A percentile compares a stretch with the other conserved stretches of the same genome.
Evolutionary conservation across 64 coral and sea anemone genomes (phyloP).

Genomic region (Actinia equina): DNA sequence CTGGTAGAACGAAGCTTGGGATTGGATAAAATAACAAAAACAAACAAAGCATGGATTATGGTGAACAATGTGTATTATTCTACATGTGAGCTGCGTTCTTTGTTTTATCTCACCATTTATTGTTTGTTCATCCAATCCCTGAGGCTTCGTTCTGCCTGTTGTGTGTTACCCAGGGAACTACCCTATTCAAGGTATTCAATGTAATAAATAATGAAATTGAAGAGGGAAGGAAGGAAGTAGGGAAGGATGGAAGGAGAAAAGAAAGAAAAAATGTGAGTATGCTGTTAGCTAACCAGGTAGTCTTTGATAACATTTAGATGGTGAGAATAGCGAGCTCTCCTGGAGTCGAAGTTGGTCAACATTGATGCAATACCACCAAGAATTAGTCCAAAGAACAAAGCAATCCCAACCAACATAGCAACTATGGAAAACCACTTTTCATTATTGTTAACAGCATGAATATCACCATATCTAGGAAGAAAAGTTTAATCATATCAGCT

Average conservation of each 20-base stretch:
- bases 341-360: constrained; percentile 78
- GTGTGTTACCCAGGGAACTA: no score
- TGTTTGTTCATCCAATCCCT: no score
- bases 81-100: no score
- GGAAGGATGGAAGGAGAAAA: not conserved
- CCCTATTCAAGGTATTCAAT: no score
- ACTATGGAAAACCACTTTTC: constrained; percentile 72
- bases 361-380: constrained; percentile 89
- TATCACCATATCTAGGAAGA: constrained; percentile 69
- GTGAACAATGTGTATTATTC: no score
- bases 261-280: not conserved
- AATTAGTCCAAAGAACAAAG: constrained; percentile 79
- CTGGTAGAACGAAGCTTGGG: no score
- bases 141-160: no score
- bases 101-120: no score
- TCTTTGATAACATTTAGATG: constrained; percentile 73
- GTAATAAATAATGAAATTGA: no score
- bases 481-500: not conserved
- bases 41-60: no score
- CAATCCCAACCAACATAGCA: constrained; percentile 79
- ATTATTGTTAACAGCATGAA: constrained; percentile 46
- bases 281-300: constrained; percentile 34
- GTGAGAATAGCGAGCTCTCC: constrained; percentile 70
- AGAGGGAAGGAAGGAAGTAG: not conserved
- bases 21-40: no score